These are phyloP conservation scores for Coecobrya sp. DNA, from an alignment of 2,888 invertebrate species.

Conservation along the genomic window DNA sequence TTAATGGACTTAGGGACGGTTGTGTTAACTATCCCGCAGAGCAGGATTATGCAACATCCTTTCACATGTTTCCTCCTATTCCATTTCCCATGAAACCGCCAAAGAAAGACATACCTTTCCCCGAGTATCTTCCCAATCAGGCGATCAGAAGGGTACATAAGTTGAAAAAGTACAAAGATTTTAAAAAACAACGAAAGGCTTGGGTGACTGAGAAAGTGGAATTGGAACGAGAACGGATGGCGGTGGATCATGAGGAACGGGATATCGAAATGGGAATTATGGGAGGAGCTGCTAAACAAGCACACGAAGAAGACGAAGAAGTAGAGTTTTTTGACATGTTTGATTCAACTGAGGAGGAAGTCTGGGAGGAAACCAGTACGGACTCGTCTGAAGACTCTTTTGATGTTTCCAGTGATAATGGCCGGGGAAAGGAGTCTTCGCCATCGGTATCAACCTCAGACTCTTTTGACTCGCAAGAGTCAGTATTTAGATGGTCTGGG, in stretches of 20 bases:
- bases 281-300: background rate
- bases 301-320: background rate
- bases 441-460: background rate
- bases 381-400: background rate
- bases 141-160: constrained; percentile 7
- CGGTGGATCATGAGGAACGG: constrained; percentile 11
- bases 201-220: constrained; percentile 9
- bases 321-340: constrained; percentile 14
- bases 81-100: background rate
- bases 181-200: background rate
- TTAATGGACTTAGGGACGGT: background rate
- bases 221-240: constrained; percentile 30
- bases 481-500: background rate
- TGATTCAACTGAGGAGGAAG: background rate
- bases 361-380: background rate
- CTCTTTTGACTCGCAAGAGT: constrained; percentile 2
- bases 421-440: background rate
- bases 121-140: constrained; percentile 38
- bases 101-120: background rate
- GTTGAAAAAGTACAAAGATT: constrained; percentile 29
- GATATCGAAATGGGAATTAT: constrained; percentile 1
- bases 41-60: background rate
- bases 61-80: constrained; percentile 5
- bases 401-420: background rate
- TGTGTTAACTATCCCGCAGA: background rate